Evolutionary conservation across 2,888 invertebrate genomes (phyloP).

Genomic region (Crematogaster levior): DNA sequence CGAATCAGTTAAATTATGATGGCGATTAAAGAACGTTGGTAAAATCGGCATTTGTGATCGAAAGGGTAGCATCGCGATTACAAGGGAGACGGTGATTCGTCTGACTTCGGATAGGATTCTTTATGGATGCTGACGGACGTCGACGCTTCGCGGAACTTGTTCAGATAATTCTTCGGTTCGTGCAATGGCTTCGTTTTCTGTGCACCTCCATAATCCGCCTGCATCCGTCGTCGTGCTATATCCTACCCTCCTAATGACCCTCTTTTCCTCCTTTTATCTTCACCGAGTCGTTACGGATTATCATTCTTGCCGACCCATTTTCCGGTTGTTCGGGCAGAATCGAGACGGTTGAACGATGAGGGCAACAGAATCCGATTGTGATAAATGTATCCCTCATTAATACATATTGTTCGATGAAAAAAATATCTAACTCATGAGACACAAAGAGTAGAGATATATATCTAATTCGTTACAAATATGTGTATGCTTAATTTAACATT

Average conservation of each 20-base stretch:
- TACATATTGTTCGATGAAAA: neutral
- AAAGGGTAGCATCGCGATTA: slow-evolving; percentile 1
- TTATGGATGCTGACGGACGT: slow-evolving; percentile 31
- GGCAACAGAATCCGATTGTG: slow-evolving; percentile 19
- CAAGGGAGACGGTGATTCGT: neutral
- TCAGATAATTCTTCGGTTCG: slow-evolving; percentile 36
- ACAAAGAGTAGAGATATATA: neutral
- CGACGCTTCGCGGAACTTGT: slow-evolving; percentile 10
- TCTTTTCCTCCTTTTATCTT: slow-evolving; percentile 53
- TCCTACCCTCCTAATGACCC: slow-evolving; percentile 33
- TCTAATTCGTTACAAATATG: neutral
- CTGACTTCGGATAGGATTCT: slow-evolving; percentile 22
- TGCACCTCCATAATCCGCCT: slow-evolving; percentile 47
- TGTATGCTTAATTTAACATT: neutral
- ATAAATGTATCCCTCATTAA: slow-evolving; percentile 29
- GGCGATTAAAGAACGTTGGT: neutral
- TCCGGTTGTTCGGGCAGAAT: slow-evolving; percentile 39
- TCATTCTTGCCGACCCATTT: slow-evolving; percentile 55
- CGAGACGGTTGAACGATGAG: slow-evolving; percentile 25
- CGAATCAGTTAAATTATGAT: neutral
- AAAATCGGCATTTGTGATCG: neutral
- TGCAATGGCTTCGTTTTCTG: slow-evolving; percentile 35
- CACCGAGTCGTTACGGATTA: slow-evolving; percentile 46
- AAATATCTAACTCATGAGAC: neutral
- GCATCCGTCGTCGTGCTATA: slow-evolving; percentile 37